phyloP scores from a whole-genome alignment of 2,888 invertebrate genomes.

The Hydroisotoma schaefferi region DNA sequence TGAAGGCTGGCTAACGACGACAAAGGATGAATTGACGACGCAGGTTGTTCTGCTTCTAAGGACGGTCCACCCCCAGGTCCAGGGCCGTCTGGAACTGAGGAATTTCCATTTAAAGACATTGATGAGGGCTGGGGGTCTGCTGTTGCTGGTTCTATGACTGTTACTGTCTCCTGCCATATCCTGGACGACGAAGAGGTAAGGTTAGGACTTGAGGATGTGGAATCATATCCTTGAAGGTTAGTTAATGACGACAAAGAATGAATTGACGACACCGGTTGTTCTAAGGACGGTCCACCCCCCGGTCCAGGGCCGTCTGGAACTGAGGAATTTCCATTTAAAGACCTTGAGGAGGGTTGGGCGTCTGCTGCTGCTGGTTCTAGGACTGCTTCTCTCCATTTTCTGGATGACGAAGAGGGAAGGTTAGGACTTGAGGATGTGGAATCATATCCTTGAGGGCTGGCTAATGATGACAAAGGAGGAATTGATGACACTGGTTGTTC shows the following conservation, averaged over 20 bases:
- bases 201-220: conserved; percentile 32
- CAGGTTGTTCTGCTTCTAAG: conserved; percentile 5
- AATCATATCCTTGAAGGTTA: conserved; percentile 21
- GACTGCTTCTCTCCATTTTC: conserved; percentile 83
- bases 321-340: conserved; percentile 19
- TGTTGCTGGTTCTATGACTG: conserved; percentile 67
- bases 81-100: neutral
- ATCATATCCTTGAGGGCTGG: conserved; percentile 16
- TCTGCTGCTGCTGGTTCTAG: conserved; percentile 57
- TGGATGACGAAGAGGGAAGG: conserved; percentile 23
- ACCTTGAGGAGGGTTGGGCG: neutral
- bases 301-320: conserved; percentile 6
- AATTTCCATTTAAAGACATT: conserved; percentile 17
- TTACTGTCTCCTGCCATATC: conserved; percentile 62
- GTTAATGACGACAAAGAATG: neutral
- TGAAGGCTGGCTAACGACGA: neutral
- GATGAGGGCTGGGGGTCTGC: conserved; percentile 11
- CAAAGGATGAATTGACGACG: neutral
- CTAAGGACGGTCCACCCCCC: neutral
- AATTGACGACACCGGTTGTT: neutral
- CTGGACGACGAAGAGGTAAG: conserved; percentile 25
- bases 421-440: conserved; percentile 34
- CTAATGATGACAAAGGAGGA: neutral
- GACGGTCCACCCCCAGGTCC: neutral
- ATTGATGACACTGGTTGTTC: neutral